Base-by-base conservation (phyloP, 2,888 invertebrate genomes). In the Ochropleura plecta region DNA sequence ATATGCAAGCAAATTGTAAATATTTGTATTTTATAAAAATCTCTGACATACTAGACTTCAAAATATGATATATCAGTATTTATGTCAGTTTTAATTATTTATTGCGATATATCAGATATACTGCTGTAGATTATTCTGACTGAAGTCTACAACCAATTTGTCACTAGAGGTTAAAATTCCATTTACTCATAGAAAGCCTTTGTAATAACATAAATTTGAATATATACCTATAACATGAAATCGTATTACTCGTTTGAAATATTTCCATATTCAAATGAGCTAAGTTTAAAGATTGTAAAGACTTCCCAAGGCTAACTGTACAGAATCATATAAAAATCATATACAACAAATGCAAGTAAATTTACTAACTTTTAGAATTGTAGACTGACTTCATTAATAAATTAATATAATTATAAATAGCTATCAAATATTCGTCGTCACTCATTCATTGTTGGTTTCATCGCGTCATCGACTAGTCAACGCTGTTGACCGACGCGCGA, bases 1-100 rank as follows among this genome's bases (percentile, higher is more conserved):
- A 74, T 80, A 70, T 79, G 70, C 70, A 69, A 76, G 64, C 20
- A 76, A 78, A 78, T 80, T 86, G 83, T 85, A 86, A 85, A 86
- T 86, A 86, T 73, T 73, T 73, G 64, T 83, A 70, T 83, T 60
- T 73, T 83, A 51, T 70, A 75, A 73, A 73, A 76, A 53, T 53
- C 42, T 60, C 60, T 65, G 64, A 73, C 73, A 20, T 67, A 66
- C 49, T 73, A 40, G 62, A 75, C 72, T 60, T 73, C 16, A 73
- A 78, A 72, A 75, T 71, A 72, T 67, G 57, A 57, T 65, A 64
- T 51, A 72, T 72, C 80, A 63, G 67, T 74, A 68, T 81, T 65
- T 73, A 69, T 51, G 60, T 18, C 49, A 55, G 69, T 70, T 66
- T 59, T 30, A 44, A 53, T 67, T 20, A 57, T 63, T 40, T 49